Percentiles rank a stretch among this genome's conserved stretches.
phyloP scores from a whole-genome alignment of 1,140 invertebrate species.

The Polyergus mexicanus region DNA sequence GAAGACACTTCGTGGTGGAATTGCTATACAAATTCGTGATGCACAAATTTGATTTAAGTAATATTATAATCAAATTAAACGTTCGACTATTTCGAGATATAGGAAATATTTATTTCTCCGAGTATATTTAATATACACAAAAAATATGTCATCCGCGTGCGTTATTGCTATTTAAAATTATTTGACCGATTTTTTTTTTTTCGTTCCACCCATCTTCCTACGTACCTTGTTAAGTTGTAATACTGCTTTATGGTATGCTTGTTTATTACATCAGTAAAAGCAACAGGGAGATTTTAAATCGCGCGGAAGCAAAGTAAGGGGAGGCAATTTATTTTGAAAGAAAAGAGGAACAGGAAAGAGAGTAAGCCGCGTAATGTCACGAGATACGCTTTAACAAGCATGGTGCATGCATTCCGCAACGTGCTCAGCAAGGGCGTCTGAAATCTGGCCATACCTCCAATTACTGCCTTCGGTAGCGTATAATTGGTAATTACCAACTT shows the following conservation, averaged over 20 bases:
- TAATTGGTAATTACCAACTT: conserved; percentile 75
- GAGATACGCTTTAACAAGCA: conserved; percentile 65
- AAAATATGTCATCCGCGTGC: conserved; percentile 3
- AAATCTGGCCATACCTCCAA: conserved; percentile 64
- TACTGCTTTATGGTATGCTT: not conserved
- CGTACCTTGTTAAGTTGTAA: conserved; percentile 26
- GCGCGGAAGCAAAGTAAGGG: not conserved
- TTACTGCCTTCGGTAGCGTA: conserved; percentile 65
- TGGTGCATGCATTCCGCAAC: conserved; percentile 28
- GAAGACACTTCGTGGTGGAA: conserved; percentile 1
- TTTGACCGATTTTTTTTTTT: conserved; percentile 42
- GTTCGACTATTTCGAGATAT: not conserved
- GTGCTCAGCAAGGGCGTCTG: conserved; percentile 28
- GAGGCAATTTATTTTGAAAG: conserved; percentile 12
- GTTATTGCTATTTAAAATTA: conserved; percentile 40
- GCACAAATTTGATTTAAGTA: not conserved
- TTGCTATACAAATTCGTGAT: not conserved
- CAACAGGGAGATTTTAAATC: conserved; percentile 6
- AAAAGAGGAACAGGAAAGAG: not conserved
- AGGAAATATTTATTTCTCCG: conserved; percentile 35
- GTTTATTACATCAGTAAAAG: not conserved
- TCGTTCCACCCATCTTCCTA: conserved; percentile 16
- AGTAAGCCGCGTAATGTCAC: not conserved
- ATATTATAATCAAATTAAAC: not conserved
- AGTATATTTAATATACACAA: not conserved